Conservation (phyloP, 2,113 vertebrate genomes). For the Crypturellus undulatus region DNA sequence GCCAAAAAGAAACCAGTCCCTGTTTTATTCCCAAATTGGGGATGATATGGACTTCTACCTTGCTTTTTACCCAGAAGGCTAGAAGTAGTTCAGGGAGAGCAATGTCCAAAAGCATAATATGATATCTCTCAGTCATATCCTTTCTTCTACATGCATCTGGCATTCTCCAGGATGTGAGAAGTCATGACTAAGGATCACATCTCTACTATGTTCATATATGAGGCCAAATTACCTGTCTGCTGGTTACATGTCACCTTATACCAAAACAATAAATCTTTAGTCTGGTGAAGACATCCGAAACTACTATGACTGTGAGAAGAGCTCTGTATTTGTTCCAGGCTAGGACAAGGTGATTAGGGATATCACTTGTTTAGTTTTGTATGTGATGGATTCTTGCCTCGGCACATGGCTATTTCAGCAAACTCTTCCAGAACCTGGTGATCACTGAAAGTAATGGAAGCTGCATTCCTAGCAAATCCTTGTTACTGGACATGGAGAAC, state of each 20-base stretch:
- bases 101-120: fast-evolving
- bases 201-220: background rate
- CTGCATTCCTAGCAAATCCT: background rate
- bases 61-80: background rate
- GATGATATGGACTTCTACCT: background rate
- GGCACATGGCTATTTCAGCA: background rate
- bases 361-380: background rate
- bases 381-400: background rate
- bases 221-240: background rate
- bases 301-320: background rate
- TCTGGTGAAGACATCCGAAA: background rate
- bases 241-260: background rate
- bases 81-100: background rate
- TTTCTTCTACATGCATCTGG: background rate
- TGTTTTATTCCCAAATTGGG: background rate
- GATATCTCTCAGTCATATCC: background rate
- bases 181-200: fast-evolving
- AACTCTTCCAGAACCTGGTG: background rate
- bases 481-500: background rate
- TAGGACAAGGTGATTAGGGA: too few relatives aligned
- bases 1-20: background rate
- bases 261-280: background rate
- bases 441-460: background rate
- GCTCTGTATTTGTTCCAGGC: background rate
- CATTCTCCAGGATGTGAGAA: background rate